Percentiles rank a stretch among this genome's conserved stretches.
Conservation (phyloP, 2,888 invertebrate species). For the Muschampia plurimacula region DNA sequence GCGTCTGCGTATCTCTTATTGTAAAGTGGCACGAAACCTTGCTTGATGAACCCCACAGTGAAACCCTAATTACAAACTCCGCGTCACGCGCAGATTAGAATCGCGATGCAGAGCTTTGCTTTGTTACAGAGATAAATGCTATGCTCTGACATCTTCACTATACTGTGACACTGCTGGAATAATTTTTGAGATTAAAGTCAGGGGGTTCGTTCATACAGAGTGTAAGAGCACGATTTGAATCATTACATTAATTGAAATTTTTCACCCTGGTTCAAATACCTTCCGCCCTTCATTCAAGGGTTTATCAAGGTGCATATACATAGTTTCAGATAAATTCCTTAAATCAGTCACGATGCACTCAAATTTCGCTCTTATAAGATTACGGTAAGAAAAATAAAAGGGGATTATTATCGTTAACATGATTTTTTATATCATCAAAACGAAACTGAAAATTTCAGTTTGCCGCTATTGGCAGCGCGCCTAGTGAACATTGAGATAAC, state of each 20-base stretch:
- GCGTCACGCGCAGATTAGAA: conserved; percentile 58
- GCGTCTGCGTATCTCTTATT: conserved; percentile 19
- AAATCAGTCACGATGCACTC: not conserved
- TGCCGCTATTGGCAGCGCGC: too few relatives aligned
- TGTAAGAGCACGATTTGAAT: conserved; percentile 7
- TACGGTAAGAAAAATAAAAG: too few relatives aligned
- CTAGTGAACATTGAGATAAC: too few relatives aligned
- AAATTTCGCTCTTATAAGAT: not conserved
- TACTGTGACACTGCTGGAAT: conserved; percentile 24
- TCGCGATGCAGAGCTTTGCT: conserved; percentile 44
- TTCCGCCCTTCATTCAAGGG: not conserved
- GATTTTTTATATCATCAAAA: too few relatives aligned
- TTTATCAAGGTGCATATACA: not conserved
- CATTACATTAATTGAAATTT: conserved; percentile 21
- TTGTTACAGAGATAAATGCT: conserved; percentile 31
- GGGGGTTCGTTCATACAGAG: conserved; percentile 3
- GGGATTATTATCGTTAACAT: too few relatives aligned
- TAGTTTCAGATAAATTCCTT: not conserved
- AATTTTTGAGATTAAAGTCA: conserved; percentile 31
- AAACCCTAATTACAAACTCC: conserved; percentile 64
- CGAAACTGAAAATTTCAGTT: too few relatives aligned
- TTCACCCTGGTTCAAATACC: not conserved
- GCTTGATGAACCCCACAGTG: conserved; percentile 60
- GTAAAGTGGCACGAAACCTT: conserved; percentile 22
- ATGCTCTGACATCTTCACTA: conserved; percentile 13